Evolutionary conservation across 2,797 vertebrate species (phyloP), one percentile per base, ranked within the genome.

Genomic region (Phalanger gymnotis): DNA sequence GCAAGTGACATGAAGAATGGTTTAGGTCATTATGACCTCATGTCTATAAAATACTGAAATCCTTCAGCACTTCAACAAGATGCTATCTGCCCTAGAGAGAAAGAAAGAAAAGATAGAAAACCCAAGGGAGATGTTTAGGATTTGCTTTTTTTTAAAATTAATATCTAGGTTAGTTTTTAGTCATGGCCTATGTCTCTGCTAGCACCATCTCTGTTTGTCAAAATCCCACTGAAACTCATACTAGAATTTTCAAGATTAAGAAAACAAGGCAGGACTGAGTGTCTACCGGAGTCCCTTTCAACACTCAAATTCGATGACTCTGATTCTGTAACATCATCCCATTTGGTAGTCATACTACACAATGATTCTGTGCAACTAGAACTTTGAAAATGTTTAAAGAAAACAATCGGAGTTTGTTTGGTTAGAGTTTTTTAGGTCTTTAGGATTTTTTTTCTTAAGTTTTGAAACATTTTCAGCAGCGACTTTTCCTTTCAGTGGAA

Each of bases 1-100:
- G 27, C 22, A 56, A 56, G 25, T 56, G 25, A 56, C 27, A 0
- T 9, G 54, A 96, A 96, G 95, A 96, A 92, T 5, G 94, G 90
- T 90, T 87, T 92, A 91, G 92, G 93, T 96, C 96, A 96, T 94
- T 91, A 94, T 95, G 96, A 98, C 90, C 93, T 96, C 95, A 95
- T 61, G 52, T 89, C 81, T 53, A 11, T 90, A 92, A 96, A 96
- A 97, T 90, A 91, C 81, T 92, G 11, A 97, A 91, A 93, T 90
- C 73, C 40, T 96, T 51, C 61, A 90, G 57, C 57, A 92, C 92
- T 90, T 94, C 55, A 94, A 94, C 93, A 94, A 81, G 90, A 94
- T 57, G 89, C 12, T 61, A 73, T 95, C 53, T 90, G 52, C 96
- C 90, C 93, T 93, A 53, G 91, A 95, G 96, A 93, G 27, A 81